A percentile compares a stretch with the other conserved stretches of the same genome.
These are phyloP conservation scores for Bufo bufo DNA, from an alignment of 2,113 vertebrate genomes.

Conservation along the genomic window DNA sequence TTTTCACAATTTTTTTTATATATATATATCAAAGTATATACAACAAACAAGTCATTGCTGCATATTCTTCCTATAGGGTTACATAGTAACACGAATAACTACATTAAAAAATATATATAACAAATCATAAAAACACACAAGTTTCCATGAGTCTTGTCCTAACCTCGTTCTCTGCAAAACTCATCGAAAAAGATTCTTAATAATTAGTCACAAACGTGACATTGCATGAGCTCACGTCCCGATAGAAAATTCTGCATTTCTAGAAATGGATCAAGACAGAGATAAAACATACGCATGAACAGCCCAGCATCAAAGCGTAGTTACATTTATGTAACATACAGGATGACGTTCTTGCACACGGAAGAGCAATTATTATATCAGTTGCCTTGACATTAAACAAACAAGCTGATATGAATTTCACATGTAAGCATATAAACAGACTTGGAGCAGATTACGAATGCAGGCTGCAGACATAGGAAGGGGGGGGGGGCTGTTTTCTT, in stretches of 20 bases:
- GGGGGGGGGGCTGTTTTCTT: not conserved
- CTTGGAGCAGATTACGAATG: not conserved
- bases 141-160: not conserved
- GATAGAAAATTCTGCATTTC: not conserved
- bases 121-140: not conserved
- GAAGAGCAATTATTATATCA: constrained; percentile 46
- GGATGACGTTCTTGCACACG: constrained; percentile 22
- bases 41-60: too few relatives aligned
- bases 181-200: not conserved
- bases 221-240: not conserved
- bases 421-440: constrained; percentile 38
- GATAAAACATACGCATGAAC: constrained; percentile 4
- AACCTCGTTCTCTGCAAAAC: not conserved
- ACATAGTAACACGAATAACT: not conserved
- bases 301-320: constrained; percentile 13
- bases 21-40: too few relatives aligned
- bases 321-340: constrained; percentile 43
- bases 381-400: constrained; percentile 55
- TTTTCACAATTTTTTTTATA: too few relatives aligned
- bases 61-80: not conserved
- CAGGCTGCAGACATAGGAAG: constrained; percentile 11
- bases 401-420: constrained; percentile 40
- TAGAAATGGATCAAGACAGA: not conserved
- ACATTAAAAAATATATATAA: not conserved
- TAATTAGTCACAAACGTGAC: constrained; percentile 41